Base-by-base conservation (phyloP, 1,140 invertebrate genomes). In the Galendromus occidentalis region DNA sequence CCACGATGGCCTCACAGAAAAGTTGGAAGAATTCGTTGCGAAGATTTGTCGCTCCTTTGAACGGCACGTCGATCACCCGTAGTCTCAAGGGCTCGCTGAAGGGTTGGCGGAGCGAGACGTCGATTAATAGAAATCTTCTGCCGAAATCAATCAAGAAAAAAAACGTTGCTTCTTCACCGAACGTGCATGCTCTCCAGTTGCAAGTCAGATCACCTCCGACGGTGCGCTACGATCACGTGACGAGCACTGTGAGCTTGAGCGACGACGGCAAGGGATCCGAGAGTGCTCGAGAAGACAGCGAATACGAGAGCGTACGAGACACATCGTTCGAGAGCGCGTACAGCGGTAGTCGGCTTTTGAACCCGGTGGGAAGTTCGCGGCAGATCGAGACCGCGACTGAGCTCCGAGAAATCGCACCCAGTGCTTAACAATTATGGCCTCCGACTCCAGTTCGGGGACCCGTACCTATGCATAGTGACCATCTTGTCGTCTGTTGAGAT, bases 91-190 rank as follows among this genome's bases (percentile, higher is more conserved):
- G 33, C 33, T 59, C 22, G 20, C 20, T 59, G 25, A 59, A 25
- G 51, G 33, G 22, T 59, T 59, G 51, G 51, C 51, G 51, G 14
- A 59, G 22, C 51, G 51, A 59, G 25, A 59, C 25, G 14, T 59
- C 51, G 14, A 17, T 20, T 29, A 25, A 59, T 14, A 25, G 20
- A 17, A 59, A 25, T 17, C 22, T 59, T 25, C 51, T 59, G 51
- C 14, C 25, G 22, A 25, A 25, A 33, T 39, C 33, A 9, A 39
- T 4, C 9, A 2, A 5, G 22, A 25, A 59, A 22, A 17, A 33
- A 33, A 33, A 14, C 1, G 14, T 20, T 33, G 25, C 51, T 14
- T 59, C 51, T 59, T 59, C 51, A 33, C 14, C 51, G 12, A 33
- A 59, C 14, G 25, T 59, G 22, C 51, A 59, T 17, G 25, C 17